A percentile compares a stretch with the other conserved stretches of the same genome.
These are phyloP conservation scores for Mionectes macconnelli DNA, from an alignment of 2,113 vertebrate genomes.

Conservation along the genomic window DNA sequence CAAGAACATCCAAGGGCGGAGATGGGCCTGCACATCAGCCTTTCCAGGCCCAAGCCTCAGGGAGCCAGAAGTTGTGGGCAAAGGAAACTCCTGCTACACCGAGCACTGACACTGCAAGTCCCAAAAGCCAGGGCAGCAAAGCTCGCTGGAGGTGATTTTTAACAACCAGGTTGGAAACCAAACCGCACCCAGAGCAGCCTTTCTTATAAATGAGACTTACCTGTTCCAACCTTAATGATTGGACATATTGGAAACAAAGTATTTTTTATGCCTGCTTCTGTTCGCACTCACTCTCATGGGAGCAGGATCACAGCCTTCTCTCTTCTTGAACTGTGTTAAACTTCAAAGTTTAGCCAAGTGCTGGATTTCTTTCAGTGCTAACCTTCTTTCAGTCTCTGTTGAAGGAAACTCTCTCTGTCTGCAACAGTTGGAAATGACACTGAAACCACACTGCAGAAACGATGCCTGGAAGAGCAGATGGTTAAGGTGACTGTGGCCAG, in stretches of 20 bases:
- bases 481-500: not conserved
- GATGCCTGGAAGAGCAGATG: not conserved
- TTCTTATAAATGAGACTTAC: not conserved
- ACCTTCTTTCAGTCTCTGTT: not conserved
- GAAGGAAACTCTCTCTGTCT: not conserved
- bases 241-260: not conserved
- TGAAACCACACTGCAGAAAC: not conserved
- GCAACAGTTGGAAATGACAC: not conserved
- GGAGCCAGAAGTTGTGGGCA: not conserved
- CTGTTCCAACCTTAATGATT: not conserved
- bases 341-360: not conserved
- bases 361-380: not conserved
- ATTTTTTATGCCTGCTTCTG: not conserved
- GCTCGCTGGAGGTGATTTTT: slow-evolving; percentile 18
- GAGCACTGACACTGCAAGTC: not conserved
- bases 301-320: not conserved
- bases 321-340: not conserved
- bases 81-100: not conserved
- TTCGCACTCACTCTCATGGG: not conserved
- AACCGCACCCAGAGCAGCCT: not conserved
- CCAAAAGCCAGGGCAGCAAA: not conserved
- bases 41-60: not conserved
- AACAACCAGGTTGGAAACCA: not conserved
- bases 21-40: not conserved
- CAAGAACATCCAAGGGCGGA: slow-evolving; percentile 17